phyloP scores from a whole-genome alignment of 2,888 invertebrate species.

The Andricus curvator region DNA sequence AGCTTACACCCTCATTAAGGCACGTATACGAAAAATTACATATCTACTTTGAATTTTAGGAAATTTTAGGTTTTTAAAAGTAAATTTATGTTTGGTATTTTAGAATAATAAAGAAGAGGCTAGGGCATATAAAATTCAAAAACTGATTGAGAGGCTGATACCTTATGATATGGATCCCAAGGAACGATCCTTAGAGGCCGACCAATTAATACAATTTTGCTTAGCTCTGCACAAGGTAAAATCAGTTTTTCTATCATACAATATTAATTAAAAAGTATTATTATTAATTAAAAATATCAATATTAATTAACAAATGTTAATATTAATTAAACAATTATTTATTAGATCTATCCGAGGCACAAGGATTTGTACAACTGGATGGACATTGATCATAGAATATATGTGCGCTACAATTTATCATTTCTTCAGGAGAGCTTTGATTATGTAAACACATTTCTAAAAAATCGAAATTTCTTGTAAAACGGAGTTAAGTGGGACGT shows the following conservation, averaged over 20 bases:
- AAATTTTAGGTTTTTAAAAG: background rate
- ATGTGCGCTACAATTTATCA: slow-evolving; percentile 76
- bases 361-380: slow-evolving; percentile 77
- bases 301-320: background rate
- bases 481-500: too few species aligned
- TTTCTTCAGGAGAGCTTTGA: slow-evolving; percentile 77
- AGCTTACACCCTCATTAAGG: slow-evolving; percentile 77
- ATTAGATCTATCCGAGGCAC: slow-evolving; percentile 76
- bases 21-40: slow-evolving; percentile 53
- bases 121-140: slow-evolving; percentile 73
- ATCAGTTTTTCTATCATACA: background rate
- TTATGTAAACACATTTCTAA: slow-evolving; percentile 70
- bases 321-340: slow-evolving; percentile 26
- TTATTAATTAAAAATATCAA: background rate
- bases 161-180: slow-evolving; percentile 75
- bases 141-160: slow-evolving; percentile 74
- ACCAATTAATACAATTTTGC: slow-evolving; percentile 77
- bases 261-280: background rate
- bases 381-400: slow-evolving; percentile 76
- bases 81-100: background rate
- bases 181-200: slow-evolving; percentile 74
- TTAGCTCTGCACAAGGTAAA: slow-evolving; percentile 76
- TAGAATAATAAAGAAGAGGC: slow-evolving; percentile 76
- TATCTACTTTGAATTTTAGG: background rate
- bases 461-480: too few species aligned